Evolutionary conservation across 2,113 vertebrate species (phyloP), one percentile per base, ranked within the genome.

Genomic region (Tetrao urogallus): DNA sequence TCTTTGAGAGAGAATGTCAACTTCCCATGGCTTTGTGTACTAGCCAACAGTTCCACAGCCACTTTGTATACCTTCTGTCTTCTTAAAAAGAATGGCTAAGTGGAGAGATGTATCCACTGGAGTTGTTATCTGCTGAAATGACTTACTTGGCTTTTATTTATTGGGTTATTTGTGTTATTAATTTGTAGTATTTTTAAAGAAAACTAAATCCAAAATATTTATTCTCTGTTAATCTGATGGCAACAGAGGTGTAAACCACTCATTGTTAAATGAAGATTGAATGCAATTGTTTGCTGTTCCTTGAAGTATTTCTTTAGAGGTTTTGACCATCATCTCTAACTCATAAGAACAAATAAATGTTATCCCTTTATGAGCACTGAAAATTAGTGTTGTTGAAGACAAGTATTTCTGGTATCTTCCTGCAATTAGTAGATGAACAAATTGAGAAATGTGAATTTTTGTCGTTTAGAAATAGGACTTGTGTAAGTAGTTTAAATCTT

Each of bases 41-140:
- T 89, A 65, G 91, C 92, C 90, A 79, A 42, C 57, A 40, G 78
- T 84, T 96, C 82, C 82, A 8, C 88, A 71, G 36, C 93, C 84
- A 66, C 38, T 72, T 85, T 80, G 74, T 82, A 95, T 88, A 94
- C 69, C 34, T 76, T 65, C 12, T 88, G 48, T 94, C 80, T 83
- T 89, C 28, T 32, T 42, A 57, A 88, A 88, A 81, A 86, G 77
- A 73, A 70, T n/a, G 75, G 75, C 95, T 83, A 87, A 84, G 74
- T 89, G 58, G 93, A 96, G 87, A 63, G 43, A 52, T 94, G 86
- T 94, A 88, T 93, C 89, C 93, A 96, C 95, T 97, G 96, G 92
- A 95, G 75, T 81, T 25, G 7, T 91, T 69, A 32, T 4, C 76
- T 94, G 52, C 87, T 95, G 84, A 91, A 79, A 75, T 58, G 1